Conservation (phyloP, 2,113 vertebrate genomes). For the Calyptommatus sinebrachiatus region DNA sequence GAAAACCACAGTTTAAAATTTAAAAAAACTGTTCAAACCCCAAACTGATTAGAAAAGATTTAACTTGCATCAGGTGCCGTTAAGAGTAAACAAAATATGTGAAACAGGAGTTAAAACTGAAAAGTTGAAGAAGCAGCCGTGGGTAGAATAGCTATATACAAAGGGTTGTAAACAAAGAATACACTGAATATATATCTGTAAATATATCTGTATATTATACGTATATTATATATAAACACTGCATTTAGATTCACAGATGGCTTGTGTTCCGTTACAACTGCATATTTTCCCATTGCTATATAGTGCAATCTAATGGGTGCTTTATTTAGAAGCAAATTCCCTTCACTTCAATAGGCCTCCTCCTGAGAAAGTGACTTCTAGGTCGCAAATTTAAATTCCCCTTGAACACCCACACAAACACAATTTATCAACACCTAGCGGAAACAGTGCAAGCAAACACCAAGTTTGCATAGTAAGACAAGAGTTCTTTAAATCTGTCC, state of each 20-base stretch:
- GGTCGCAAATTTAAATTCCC: not conserved
- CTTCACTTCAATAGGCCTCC: not conserved
- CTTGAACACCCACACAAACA: not conserved
- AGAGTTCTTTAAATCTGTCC: not conserved
- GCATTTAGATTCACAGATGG: conserved; percentile 72
- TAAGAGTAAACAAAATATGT: conserved; percentile 63
- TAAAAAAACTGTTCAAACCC: conserved; percentile 78
- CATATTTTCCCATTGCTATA: not conserved
- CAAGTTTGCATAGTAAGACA: not conserved
- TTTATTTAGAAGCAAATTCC: not conserved
- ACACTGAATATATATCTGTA: no score
- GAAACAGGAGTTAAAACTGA: conserved; percentile 58
- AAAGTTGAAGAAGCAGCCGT: conserved; percentile 53
- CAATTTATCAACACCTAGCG: not conserved
- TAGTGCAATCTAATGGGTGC: not conserved
- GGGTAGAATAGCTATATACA: conserved; percentile 61
- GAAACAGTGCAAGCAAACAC: not conserved
- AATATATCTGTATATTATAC: not conserved
- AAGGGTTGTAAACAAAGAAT: conserved; percentile 72
- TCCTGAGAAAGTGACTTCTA: not conserved
- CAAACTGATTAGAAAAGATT: conserved; percentile 77
- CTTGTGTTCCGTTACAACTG: conserved; percentile 72
- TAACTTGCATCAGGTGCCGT: conserved; percentile 66
- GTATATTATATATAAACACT: conserved; percentile 57
- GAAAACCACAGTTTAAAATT: conserved; percentile 81